phyloP scores from a whole-genome alignment of 2,888 invertebrate species.

The Emmelina monodactyla region DNA sequence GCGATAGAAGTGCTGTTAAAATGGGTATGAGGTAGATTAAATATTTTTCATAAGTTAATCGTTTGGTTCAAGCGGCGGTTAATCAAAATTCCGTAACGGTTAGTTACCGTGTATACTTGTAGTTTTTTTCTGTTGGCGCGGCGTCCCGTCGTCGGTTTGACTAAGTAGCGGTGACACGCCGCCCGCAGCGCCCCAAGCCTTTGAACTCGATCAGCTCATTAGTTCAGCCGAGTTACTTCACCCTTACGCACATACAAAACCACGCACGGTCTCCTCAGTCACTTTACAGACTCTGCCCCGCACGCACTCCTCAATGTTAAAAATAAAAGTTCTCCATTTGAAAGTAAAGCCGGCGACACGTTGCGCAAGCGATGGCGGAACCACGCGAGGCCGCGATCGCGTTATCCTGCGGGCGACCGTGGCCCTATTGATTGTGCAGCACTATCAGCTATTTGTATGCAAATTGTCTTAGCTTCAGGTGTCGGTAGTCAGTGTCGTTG shows the following conservation, averaged over 20 bases:
- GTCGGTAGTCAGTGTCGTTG: conserved; percentile 34
- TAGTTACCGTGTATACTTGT: too few species aligned
- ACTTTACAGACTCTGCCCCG: conserved; percentile 42
- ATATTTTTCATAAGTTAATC: too few species aligned
- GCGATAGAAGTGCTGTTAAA: too few species aligned
- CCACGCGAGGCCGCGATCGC: conserved; percentile 46
- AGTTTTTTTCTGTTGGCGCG: conserved; percentile 5
- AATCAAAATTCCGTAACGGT: too few species aligned
- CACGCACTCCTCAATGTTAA: conserved; percentile 32
- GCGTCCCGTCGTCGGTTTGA: conserved; percentile 10
- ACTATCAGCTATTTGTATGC: conserved; percentile 51
- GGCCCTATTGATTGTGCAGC: conserved; percentile 47
- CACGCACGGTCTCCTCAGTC: conserved; percentile 46
- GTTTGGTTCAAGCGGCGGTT: too few species aligned
- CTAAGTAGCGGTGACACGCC: conserved; percentile 10
- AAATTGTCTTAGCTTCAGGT: conserved; percentile 39
- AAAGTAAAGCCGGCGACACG: conserved; percentile 22
- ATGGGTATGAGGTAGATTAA: too few species aligned
- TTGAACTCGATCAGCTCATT: conserved; percentile 62
- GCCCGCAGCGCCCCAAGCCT: conserved; percentile 44
- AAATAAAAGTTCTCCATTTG: conserved; percentile 10
- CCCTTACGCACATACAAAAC: conserved; percentile 37
- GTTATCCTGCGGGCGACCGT: conserved; percentile 60
- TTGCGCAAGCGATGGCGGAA: conserved; percentile 53
- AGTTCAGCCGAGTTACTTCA: conserved; percentile 49